Base-by-base conservation (phyloP, 92 coral and sea anemone genomes). In the Siderastrea siderea region DNA sequence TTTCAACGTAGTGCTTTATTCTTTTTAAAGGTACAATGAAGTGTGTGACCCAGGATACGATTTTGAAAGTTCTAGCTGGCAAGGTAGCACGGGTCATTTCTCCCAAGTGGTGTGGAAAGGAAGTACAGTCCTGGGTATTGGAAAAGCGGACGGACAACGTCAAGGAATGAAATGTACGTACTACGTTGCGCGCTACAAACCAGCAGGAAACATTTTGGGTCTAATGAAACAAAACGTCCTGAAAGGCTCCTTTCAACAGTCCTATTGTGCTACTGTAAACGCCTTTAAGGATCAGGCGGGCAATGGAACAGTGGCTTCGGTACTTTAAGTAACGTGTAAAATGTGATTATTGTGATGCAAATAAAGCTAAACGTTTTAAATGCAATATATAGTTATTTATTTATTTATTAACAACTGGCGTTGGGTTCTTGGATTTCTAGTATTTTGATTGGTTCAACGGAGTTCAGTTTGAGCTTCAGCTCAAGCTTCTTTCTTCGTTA, bases 51-150 rank as follows among this genome's bases (percentile, higher is more conserved):
- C 79, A 1, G 93, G 78, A 9, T 89, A 89, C 44, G 47, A 83
- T 58, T 83, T 89, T 76, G 50, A 19, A 5, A 1, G 43, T 0
- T 38, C 64, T 1, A 14, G 58, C 19, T 26, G 47, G 6, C 66
- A 47, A 6, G 17, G 38, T 13, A 63, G 63, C 26, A 83, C 92
- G 6, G 88, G 88, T 5, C 92, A 89, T 79, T 90, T 90, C 17
- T 85, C 93, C 3, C 93, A 90, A 64, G 90, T 90, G 47, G 90
- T 85, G 19, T 90, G 93, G 93, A 85, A 85, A 72, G 64, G 11
- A 10, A 84, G 82, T 51, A 85, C 59, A n/a, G 67, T 19, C 12
- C 55, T 84, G 7, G 93, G 93, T 4, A 78, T 84, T 16, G 93
- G 93, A 52, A 62, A 26, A 19, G 93, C 90, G 2, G 68, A 55